Percentiles rank a stretch among this genome's conserved stretches.
These are phyloP conservation scores for Lissonota sp. DNA, from an alignment of 2,888 invertebrate genomes.

Conservation along the genomic window DNA sequence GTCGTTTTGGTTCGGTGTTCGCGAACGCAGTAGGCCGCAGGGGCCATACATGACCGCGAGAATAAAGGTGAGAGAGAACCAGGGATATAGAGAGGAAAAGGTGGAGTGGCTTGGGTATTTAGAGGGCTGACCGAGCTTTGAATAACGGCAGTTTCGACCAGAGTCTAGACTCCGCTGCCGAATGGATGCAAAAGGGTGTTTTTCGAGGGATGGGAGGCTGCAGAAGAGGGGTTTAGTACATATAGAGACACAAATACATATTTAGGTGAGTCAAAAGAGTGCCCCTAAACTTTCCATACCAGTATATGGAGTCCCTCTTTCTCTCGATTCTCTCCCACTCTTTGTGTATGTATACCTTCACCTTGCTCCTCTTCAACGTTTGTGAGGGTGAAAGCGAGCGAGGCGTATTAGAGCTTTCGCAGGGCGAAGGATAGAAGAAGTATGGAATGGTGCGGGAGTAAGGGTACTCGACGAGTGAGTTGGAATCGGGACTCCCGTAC, in stretches of 20 bases:
- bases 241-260: slow-evolving; percentile 6
- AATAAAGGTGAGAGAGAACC: background rate
- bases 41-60: slow-evolving; percentile 11
- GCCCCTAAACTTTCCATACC: background rate
- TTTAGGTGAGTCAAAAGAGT: background rate
- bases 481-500: background rate
- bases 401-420: background rate
- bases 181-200: slow-evolving; percentile 39
- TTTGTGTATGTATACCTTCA: background rate
- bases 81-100: background rate
- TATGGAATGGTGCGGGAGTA: background rate
- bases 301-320: background rate
- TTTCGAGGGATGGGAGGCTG: slow-evolving; percentile 41
- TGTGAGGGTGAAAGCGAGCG: background rate
- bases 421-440: background rate
- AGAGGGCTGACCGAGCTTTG: slow-evolving; percentile 53
- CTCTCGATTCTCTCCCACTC: background rate
- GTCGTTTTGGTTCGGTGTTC: slow-evolving; percentile 16
- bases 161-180: slow-evolving; percentile 60
- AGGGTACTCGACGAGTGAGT: background rate
- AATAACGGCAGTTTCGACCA: slow-evolving; percentile 65
- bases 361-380: background rate
- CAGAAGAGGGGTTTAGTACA: slow-evolving; percentile 26
- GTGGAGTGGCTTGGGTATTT: slow-evolving; percentile 49
- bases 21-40: slow-evolving; percentile 40